Percentiles rank a stretch among this genome's conserved stretches.
Evolutionary conservation across 2,888 invertebrate genomes (phyloP).

Genomic region (Brenthis daphne): DNA sequence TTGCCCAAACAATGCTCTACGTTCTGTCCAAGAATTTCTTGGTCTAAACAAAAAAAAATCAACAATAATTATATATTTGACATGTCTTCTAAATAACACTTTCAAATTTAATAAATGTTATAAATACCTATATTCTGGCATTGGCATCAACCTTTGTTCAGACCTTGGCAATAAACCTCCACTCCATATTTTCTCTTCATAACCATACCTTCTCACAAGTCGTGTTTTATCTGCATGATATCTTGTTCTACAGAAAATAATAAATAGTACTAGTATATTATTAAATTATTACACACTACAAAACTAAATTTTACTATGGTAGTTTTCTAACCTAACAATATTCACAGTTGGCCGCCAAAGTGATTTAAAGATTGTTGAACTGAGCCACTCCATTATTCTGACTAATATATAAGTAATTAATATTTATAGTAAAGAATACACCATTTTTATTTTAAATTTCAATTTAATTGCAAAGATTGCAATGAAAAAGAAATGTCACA

Average conservation of each 20-base stretch:
- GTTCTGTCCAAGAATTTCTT: conserved; percentile 88
- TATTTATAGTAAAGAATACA: neutral
- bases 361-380: conserved; percentile 59
- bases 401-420: neutral
- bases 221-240: conserved; percentile 86
- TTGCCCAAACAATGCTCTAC: conserved; percentile 93
- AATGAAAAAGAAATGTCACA: too few relatives aligned
- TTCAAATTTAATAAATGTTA: neutral
- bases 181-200: conserved; percentile 84
- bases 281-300: too few relatives aligned
- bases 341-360: conserved; percentile 68
- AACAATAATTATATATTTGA: neutral
- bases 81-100: too few relatives aligned
- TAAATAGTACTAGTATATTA: neutral
- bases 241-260: conserved; percentile 63
- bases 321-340: conserved; percentile 63
- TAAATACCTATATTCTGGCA: conserved; percentile 84
- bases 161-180: conserved; percentile 87
- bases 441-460: too few relatives aligned
- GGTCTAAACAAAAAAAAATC: conserved; percentile 76
- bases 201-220: conserved; percentile 86
- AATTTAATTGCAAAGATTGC: too few relatives aligned
- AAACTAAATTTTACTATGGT: too few relatives aligned
- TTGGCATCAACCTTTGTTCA: conserved; percentile 78
- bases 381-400: conserved; percentile 60